Percentiles rank a stretch among this genome's conserved stretches.
Conservation (phyloP, 2,888 invertebrate genomes). For the Drosophila pullipes region DNA sequence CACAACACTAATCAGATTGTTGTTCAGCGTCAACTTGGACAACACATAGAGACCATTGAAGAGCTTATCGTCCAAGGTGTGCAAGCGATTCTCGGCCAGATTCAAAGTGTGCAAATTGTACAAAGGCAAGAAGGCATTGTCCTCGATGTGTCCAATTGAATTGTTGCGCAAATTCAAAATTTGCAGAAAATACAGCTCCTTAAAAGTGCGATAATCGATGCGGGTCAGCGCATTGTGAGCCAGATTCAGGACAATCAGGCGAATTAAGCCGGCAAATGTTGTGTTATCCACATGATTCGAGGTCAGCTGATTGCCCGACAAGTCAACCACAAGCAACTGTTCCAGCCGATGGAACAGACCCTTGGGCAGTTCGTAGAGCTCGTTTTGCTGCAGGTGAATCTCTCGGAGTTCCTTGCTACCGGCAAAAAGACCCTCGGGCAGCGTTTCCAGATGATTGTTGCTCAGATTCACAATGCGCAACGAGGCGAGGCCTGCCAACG, state of each 20-base stretch:
- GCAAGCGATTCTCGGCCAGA: constrained; percentile 94
- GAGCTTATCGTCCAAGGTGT: constrained; percentile 92
- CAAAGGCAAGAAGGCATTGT: constrained; percentile 93
- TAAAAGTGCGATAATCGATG: constrained; percentile 93
- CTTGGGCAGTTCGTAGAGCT: constrained; percentile 92
- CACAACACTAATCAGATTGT: constrained; percentile 92
- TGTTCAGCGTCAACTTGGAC: constrained; percentile 93
- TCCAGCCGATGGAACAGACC: constrained; percentile 94
- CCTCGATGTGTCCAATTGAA: constrained; percentile 94
- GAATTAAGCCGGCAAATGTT: constrained; percentile 94
- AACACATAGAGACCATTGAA: constrained; percentile 94
- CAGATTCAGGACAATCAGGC: constrained; percentile 93
- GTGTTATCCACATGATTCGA: constrained; percentile 94
- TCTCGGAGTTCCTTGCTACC: constrained; percentile 93
- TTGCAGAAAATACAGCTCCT: constrained; percentile 94
- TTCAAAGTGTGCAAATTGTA: constrained; percentile 96
- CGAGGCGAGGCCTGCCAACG: constrained; percentile 91
- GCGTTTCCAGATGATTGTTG: constrained; percentile 92
- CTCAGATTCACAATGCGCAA: constrained; percentile 94
- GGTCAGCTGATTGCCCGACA: constrained; percentile 93
- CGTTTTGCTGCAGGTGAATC: constrained; percentile 94
- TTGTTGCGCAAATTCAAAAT: constrained; percentile 94
- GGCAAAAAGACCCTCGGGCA: constrained; percentile 94
- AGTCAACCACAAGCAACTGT: constrained; percentile 93
- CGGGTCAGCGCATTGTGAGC: constrained; percentile 93